Conservation (phyloP, 1,140 invertebrate species). For the Venustaconcha ellipsiformis region DNA sequence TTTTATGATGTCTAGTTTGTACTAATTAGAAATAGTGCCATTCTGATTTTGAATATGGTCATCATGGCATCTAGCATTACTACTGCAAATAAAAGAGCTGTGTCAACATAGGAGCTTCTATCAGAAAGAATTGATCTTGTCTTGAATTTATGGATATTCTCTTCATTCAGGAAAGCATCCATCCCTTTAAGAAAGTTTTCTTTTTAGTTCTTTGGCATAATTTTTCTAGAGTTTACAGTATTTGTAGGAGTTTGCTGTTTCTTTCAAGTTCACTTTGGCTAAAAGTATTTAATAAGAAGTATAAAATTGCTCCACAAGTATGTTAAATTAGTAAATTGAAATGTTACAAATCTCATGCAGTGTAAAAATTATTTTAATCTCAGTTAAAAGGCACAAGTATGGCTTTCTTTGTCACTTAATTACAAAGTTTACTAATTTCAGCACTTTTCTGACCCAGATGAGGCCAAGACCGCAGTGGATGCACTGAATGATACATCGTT, state of each 20-base stretch:
- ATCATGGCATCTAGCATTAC: too few species aligned
- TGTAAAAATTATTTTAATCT: background rate
- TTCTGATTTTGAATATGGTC: too few species aligned
- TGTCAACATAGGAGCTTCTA: too few species aligned
- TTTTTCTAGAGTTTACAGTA: background rate
- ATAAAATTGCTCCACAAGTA: background rate
- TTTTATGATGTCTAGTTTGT: too few species aligned
- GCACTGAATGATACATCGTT: slow-evolving; percentile 89
- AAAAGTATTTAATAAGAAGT: background rate
- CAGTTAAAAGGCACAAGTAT: background rate
- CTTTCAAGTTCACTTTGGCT: background rate
- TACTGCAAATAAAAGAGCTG: too few species aligned
- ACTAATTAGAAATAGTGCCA: too few species aligned
- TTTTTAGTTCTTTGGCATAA: too few species aligned
- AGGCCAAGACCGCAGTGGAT: slow-evolving; percentile 91
- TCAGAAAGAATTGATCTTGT: too few species aligned
- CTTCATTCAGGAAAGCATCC: too few species aligned
- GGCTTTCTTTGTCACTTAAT: too few species aligned
- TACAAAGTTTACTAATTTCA: slow-evolving; percentile 55
- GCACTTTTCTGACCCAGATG: slow-evolving; percentile 94
- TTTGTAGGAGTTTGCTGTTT: background rate
- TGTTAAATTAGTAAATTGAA: background rate
- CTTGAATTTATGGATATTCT: too few species aligned
- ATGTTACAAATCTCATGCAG: background rate
- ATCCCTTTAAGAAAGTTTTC: too few species aligned